Base-by-base conservation (phyloP, 2,888 invertebrate species). In the Osedax frankpressi region DNA sequence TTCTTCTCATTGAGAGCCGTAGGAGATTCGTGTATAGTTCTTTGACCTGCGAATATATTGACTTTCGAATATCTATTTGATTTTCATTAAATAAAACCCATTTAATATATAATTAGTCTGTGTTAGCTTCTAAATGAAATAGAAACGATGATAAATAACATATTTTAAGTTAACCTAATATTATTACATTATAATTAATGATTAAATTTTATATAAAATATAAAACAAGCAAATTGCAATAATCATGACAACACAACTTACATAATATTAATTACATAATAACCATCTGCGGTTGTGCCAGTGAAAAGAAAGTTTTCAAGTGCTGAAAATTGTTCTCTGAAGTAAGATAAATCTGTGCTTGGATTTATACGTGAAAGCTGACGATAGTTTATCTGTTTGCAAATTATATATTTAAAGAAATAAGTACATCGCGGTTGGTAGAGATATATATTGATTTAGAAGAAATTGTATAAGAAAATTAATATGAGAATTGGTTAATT, bases 301-400 rank as follows among this genome's bases (percentile, higher is more conserved):
- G 44, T 44, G 44, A 44, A 44, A 11, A 81, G 80, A 73, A 78
- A 81, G 19, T 79, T 76, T 70, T 81, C 79, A 25, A 83, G 75
- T 68, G 80, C 76, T 30, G 77, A 73, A 75, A 82, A 83, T 77
- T 84, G 83, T 73, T 82, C 81, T 70, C 74, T 70, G 73, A 77
- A 76, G 60, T 78, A 81, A 0, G 81, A 80, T 68, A 79, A 79
- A 28, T 79, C 79, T 19, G 79, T 82, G 29, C 75, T 27, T 24
- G 77, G 77, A 69, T 78, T 79, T 2, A 73, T 59, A 6, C 74
- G 44, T 11, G 77, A 77, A 6, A 79, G 74, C 28, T 74, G 74
- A 28, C 76, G 65, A 75, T 81, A 82, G 76, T 75, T 78, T 28
- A 44, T 44, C 44, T 44, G 44, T 11, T 11, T 6, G 44, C 44